phyloP scores from a whole-genome alignment of 2,888 invertebrate species.

The Pseudococcus jackbeardsleyi region DNA sequence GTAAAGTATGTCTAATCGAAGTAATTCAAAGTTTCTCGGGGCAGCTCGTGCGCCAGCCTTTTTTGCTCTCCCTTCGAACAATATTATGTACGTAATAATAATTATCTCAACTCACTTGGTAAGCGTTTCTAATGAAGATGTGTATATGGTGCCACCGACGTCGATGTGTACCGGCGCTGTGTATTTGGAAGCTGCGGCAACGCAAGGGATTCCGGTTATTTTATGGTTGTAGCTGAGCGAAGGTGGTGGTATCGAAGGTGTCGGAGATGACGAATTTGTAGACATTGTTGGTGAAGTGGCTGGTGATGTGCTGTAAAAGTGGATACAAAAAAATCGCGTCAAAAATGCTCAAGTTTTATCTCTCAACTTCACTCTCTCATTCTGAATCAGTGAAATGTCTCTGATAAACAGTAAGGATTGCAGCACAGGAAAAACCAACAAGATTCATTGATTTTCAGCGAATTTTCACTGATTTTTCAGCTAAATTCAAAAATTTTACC shows the following conservation, averaged over 20 bases:
- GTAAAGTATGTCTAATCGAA: too few species aligned
- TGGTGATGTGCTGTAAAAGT: conserved; percentile 72
- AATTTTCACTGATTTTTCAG: too few species aligned
- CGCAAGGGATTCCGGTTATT: conserved; percentile 92
- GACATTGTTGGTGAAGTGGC: conserved; percentile 73
- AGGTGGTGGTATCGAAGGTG: conserved; percentile 68
- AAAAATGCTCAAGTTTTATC: background rate
- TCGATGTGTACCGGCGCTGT: conserved; percentile 98
- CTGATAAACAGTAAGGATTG: too few species aligned
- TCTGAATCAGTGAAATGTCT: too few species aligned
- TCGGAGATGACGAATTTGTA: conserved; percentile 69
- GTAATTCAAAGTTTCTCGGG: too few species aligned
- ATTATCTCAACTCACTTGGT: conserved; percentile 80
- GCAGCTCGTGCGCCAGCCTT: background rate
- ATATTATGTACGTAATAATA: too few species aligned
- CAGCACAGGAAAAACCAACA: too few species aligned
- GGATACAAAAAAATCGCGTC: background rate
- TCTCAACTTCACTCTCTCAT: too few species aligned
- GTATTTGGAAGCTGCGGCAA: conserved; percentile 91
- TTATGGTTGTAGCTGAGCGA: conserved; percentile 77
- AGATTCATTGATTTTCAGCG: too few species aligned
- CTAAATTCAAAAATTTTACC: too few species aligned
- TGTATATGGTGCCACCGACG: conserved; percentile 97
- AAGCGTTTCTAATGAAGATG: conserved; percentile 93
- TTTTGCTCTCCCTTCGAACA: too few species aligned